Evolutionary conservation across 2,113 vertebrate species (phyloP), one percentile per base, ranked within the genome.

Genomic region (Menidia beryllina): DNA sequence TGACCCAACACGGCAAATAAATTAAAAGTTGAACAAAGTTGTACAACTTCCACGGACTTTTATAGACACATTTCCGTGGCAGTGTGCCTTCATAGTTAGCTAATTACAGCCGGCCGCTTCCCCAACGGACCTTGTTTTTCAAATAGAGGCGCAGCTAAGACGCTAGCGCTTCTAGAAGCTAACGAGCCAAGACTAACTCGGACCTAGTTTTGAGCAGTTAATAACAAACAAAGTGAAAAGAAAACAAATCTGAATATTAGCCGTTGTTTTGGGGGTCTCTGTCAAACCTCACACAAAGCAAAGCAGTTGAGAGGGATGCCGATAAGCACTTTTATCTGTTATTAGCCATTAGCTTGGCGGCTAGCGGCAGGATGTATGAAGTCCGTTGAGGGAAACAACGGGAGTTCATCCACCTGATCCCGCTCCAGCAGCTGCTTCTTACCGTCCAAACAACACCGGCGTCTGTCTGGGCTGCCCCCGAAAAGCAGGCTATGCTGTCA

Each of bases 331-430:
- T 0, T 2, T 21, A 19, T 48, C 14, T 49, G 17, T 49, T 19
- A 38, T 54, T 69, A 69, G 73, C 73, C 43, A 24, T 51, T 63
- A 63, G 73, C 65, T 21, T 24, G 17, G 36, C 52, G 49, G 72
- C 58, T 68, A 60, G 51, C 50, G 17, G 30, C 26, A 45, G 38
- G 47, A 65, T 66, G 54, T 21, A 21, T 20, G 54, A 59, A 77
- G 82, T 84, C 84, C 81, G 79, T 56, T 76, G 80, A 82, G 58
- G 7, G 77, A 84, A 86, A 86, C 85, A 82, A 88, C 85, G 77
- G 77, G 72, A 85, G 72, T 59, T 34, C 38, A 85, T 90, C 86
- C 91, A 91, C 88, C 89, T 92, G 90, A 92, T 87, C 88, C 75
- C 86, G 68, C 74, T 69, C 19, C 69, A 13, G 63, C 1, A 21